Base-by-base conservation (phyloP, 2,888 invertebrate genomes). In the Ctena decussata region DNA sequence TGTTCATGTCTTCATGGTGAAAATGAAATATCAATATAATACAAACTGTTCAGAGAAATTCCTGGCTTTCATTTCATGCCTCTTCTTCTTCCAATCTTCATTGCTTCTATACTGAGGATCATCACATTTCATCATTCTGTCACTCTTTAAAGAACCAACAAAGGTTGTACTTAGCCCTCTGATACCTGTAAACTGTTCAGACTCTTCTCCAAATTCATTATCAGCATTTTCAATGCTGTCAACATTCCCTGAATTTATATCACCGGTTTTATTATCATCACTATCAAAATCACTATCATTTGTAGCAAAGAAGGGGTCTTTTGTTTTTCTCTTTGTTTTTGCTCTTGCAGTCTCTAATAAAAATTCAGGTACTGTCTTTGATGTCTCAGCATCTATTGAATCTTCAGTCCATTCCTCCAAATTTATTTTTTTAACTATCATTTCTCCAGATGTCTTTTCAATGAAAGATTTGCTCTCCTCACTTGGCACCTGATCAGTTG, bases 341-440 rank as follows among this genome's bases (percentile, higher is more conserved):
- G 21, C 5, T 32, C 11, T 3, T 3, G 32, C 35, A 35, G 32
- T 65, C 35, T 65, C 21, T 18, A 65, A 35, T 12, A 65, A 35
- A 65, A 65, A 65, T 32, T 35, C 35, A 30, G 65, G 65, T 1
- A 65, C 65, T 35, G 27, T 65, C 32, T 65, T 32, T 35, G 35
- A 35, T 44, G 41, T 80, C 12, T 41, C 70, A 12, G 41, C 32
- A 18, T 77, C 69, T 35, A 57, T 60, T 44, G 30, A 21, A 24
- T 44, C 72, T 46, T 70, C 24, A 15, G 27, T 35, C 37, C 24
- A 32, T 60, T 84, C 85, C n/a, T 81, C 83, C 49, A 91, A 81
- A 41, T 89, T 79, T 37, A 93, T 49, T 79, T 90, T 90, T 79
- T 91, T 90, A 8, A 93, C 88, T 12, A 93, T 91, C 87, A 92